Base-by-base conservation (phyloP, 2,888 invertebrate species). In the Galerucella pusilla region DNA sequence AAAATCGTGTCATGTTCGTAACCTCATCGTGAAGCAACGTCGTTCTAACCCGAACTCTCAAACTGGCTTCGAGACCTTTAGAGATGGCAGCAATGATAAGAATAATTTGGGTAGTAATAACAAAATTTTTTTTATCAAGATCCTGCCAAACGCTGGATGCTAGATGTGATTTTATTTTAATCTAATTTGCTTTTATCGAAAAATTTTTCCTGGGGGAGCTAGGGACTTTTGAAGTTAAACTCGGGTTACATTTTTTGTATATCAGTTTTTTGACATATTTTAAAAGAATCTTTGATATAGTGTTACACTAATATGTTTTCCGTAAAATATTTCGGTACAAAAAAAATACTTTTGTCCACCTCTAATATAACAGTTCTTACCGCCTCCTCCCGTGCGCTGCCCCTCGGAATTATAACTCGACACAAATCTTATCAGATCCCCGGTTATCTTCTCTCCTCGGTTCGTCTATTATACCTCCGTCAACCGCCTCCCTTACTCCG, bases 1-100 rank as follows among this genome's bases (percentile, higher is more conserved):
- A 81, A 83, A 82, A 83, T 83, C 84, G 81, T 79, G 83, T 84
- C 84, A 85, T 84, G 84, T 84, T 82, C 80, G 79, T 77, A 79
- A 77, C 80, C 81, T 80, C 80, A 78, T 79, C 80, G 79, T 80
- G 79, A 78, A 68, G 65, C 66, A 59, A 70, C 68, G 68, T 68
- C 61, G 64, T 20, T 71, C 61, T 63, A 60, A 71, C 52, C 45
- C 71, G 65, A 71, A 63, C 46, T 68, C 60, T 60, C 63, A 11
- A 63, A 65, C 46, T 65, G n/a, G 25, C 54, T 69, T 61, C 28
- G 54, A 60, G 49, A 61, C 42, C 7, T n/a, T 2, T 69, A 69
- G 69, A 69, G 69, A 46, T 69, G 69, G 69, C 61, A 59, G 45
- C 54, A 35, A 46, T 7, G 35, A 20, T 28, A 2, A 54, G 7